These are phyloP conservation scores for Pseudomyrmex gracilis DNA, from an alignment of 1,140 invertebrate genomes.

Conservation along the genomic window DNA sequence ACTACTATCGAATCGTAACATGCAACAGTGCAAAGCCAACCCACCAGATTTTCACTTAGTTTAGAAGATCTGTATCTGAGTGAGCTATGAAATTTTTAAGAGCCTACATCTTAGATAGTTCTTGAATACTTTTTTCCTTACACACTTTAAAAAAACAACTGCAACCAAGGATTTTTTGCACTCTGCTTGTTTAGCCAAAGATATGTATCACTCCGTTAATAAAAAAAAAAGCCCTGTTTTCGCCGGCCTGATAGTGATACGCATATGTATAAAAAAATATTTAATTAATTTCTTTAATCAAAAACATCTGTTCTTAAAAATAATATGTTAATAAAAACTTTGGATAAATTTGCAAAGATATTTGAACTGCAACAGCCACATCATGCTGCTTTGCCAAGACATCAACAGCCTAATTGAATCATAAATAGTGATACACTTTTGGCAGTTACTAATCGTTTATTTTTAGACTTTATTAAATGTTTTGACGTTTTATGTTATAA, in stretches of 20 bases:
- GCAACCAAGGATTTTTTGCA: neutral
- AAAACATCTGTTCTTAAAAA: neutral
- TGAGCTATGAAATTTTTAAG: slow-evolving; percentile 63
- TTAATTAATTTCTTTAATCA: neutral
- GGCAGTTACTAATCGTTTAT: slow-evolving; percentile 52
- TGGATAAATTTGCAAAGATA: slow-evolving; percentile 13
- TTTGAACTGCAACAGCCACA: slow-evolving; percentile 50
- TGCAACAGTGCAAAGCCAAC: slow-evolving; percentile 86
- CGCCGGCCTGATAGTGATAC: neutral
- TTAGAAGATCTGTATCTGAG: slow-evolving; percentile 65
- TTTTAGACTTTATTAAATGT: slow-evolving; percentile 31
- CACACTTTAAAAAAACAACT: neutral
- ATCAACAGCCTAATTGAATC: slow-evolving; percentile 51
- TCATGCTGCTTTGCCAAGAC: slow-evolving; percentile 67
- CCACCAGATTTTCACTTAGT: slow-evolving; percentile 84
- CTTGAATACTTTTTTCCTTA: neutral
- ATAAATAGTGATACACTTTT: slow-evolving; percentile 44
- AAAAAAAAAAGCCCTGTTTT: slow-evolving; percentile 1
- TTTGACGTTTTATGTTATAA: neutral
- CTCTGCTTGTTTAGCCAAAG: neutral
- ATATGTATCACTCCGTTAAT: neutral
- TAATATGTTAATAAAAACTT: slow-evolving; percentile 19
- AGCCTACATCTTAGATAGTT: slow-evolving; percentile 20
- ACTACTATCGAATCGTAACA: slow-evolving; percentile 86
- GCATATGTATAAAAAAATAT: neutral